phyloP scores from a whole-genome alignment of 2,113 vertebrate genomes.

The Podilymbus podiceps region DNA sequence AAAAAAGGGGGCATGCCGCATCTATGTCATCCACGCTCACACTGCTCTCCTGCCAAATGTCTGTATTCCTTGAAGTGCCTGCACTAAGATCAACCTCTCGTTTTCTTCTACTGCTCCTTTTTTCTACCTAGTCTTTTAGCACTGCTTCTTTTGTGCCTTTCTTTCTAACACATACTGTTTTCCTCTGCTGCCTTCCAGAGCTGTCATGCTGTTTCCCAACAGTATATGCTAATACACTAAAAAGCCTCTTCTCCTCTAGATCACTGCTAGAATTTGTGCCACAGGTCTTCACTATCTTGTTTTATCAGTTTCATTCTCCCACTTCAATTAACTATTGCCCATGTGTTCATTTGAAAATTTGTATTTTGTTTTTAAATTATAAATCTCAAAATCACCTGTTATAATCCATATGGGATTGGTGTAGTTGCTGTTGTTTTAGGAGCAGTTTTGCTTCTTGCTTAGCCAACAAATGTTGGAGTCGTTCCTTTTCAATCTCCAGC shows the following conservation, averaged over 20 bases:
- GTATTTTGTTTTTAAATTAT: not conserved
- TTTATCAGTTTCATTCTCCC: not conserved
- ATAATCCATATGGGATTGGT: conserved; percentile 78
- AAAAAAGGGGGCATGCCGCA: not conserved
- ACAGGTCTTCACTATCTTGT: not conserved
- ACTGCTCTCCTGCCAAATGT: not conserved
- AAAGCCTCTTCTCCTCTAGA: not conserved
- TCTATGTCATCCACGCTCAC: rapidly evolving
- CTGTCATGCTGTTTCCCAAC: conserved; percentile 3
- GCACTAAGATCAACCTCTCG: not conserved
- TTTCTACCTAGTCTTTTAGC: not conserved
- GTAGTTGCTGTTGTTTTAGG: conserved; percentile 85
- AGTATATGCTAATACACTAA: not conserved
- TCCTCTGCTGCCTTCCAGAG: not conserved
- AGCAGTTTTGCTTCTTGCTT: conserved; percentile 87
- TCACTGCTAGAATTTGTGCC: not conserved
- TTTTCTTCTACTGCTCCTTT: not conserved
- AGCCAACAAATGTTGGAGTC: conserved; percentile 83
- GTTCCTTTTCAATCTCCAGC: conserved; percentile 89
- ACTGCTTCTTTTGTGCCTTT: not conserved
- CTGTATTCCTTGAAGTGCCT: not conserved
- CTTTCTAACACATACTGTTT: conserved; percentile 20
- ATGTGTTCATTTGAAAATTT: not conserved
- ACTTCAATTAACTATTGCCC: not conserved
- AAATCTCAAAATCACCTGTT: conserved; percentile 72